Base-by-base conservation (phyloP, 2,113 vertebrate species). In the Tiliqua scincoides region DNA sequence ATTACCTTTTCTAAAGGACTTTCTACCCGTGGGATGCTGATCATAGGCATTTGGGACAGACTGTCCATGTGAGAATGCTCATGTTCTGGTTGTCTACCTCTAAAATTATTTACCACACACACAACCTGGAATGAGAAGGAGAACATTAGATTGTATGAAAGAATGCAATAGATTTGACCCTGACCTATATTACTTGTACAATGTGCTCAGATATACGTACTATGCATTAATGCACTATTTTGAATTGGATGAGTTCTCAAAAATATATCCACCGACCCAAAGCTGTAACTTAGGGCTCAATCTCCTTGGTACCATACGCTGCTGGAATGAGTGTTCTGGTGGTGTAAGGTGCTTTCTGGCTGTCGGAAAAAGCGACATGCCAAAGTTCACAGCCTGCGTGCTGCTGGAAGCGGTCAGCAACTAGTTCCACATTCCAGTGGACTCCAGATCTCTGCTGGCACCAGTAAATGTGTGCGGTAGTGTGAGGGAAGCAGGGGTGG, bases 71-170 rank as follows among this genome's bases (percentile, higher is more conserved):
- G 94, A 1, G 96, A 92, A 67, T 97, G 97, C 67, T 98, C 97
- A 40, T 95, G 96, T 93, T 98, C 97, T 94, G 98, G 92, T 76
- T 98, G 97, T 96, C 98, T 98, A 91, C 98, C 98, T 97, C 97
- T 98, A 96, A 99, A 99, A 95, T 98, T 99, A 94, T 99, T 98
- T 90, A 99, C 98, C 95, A 99, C 98, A 91, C 98, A 99, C 83
- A 99, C 98, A 89, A 99, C 99, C 98, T 99, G 90, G 86, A 95
- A 92, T 78, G 83, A 91, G 89, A 82, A 93, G 86, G 90, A 95
- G 71, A 93, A 70, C 92, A 89, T 87, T 43, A 91, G 15, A 88
- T 83, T 91, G 83, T 88, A 90, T 72, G 89, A 68, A 40, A 92
- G 77, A 15, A 92, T 79, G 32, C 70, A 3, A 9, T 2, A 73